Evolutionary conservation across 2,797 vertebrate species (phyloP).

Genomic region (Amblyraja radiata): DNA sequence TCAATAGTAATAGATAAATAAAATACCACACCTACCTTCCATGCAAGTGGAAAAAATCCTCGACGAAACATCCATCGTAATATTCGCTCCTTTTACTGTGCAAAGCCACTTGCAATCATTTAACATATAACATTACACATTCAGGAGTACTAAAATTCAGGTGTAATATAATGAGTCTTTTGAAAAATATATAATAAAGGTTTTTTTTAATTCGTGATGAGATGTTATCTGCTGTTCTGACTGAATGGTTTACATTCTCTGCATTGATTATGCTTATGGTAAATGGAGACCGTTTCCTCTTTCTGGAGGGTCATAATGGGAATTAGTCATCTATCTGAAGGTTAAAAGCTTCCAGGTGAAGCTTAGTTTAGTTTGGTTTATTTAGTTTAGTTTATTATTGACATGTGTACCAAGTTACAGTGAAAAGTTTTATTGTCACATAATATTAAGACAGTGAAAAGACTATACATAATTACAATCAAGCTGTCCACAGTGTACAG

Average conservation of each 20-base stretch:
- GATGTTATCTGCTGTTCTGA: not conserved
- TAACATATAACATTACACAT: not conserved
- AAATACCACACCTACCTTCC: not conserved
- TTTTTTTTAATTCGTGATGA: not conserved
- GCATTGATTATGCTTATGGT: not conserved
- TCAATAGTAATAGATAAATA: not conserved
- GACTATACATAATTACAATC: too few relatives aligned
- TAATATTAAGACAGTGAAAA: too few relatives aligned
- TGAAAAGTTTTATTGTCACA: too few relatives aligned
- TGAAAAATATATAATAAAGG: not conserved
- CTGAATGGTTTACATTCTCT: not conserved
- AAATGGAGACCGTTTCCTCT: too few relatives aligned
- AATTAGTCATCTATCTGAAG: not conserved
- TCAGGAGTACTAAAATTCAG: not conserved
- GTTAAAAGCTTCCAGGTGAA: not conserved
- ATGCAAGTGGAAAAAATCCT: not conserved
- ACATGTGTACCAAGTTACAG: too few relatives aligned
- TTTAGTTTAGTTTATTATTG: too few relatives aligned
- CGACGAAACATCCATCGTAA: not conserved
- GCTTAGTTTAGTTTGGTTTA: too few relatives aligned
- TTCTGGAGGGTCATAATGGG: not conserved
- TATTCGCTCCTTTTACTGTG: not conserved
- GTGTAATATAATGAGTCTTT: slow-evolving; percentile 32
- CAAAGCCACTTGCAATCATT: not conserved
- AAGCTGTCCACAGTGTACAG: too few relatives aligned